Percentiles rank a stretch among this genome's conserved stretches.
These are phyloP conservation scores for Phocides pigmalion DNA, from an alignment of 1,140 invertebrate species.

Conservation along the genomic window DNA sequence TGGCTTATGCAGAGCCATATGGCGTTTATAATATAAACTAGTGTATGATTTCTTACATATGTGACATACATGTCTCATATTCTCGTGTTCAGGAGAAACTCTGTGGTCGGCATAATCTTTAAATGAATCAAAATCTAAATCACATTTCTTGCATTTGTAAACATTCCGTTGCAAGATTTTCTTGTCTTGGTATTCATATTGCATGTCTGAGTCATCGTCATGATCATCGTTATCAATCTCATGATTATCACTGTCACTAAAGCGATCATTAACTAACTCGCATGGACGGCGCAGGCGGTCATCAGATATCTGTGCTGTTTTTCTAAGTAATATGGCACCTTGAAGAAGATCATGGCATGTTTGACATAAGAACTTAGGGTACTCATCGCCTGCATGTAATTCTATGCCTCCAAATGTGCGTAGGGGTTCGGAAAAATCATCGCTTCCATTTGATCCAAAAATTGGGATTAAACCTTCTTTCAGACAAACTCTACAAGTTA, in stretches of 20 bases:
- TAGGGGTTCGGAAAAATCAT: slow-evolving; percentile 56
- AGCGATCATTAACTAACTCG: slow-evolving; percentile 28
- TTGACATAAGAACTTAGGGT: slow-evolving; percentile 68
- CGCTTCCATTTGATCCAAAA: slow-evolving; percentile 41
- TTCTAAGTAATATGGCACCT: slow-evolving; percentile 60
- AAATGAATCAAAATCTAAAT: slow-evolving; percentile 47
- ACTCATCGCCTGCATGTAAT: slow-evolving; percentile 49
- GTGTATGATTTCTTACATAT: slow-evolving; percentile 59
- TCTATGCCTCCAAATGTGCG: slow-evolving; percentile 57
- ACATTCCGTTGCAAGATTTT: slow-evolving; percentile 28
- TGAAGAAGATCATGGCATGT: slow-evolving; percentile 59
- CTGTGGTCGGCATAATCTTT: slow-evolving; percentile 58
- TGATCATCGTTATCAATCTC: slow-evolving; percentile 32
- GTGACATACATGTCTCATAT: slow-evolving; percentile 56
- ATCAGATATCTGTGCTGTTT: slow-evolving; percentile 67
- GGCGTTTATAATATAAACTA: slow-evolving; percentile 54
- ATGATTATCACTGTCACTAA: slow-evolving; percentile 36
- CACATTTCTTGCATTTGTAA: slow-evolving; percentile 47
- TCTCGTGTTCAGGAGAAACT: slow-evolving; percentile 64
- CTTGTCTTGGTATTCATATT: slow-evolving; percentile 18
- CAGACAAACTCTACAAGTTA: slow-evolving; percentile 65
- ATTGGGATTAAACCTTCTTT: slow-evolving; percentile 65
- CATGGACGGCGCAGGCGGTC: slow-evolving; percentile 49
- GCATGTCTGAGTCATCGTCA: slow-evolving; percentile 8
- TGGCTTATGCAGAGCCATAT: slow-evolving; percentile 54